These are phyloP conservation scores for Caenorhabditis sulstoni DNA, from an alignment of 2,888 invertebrate genomes.

Conservation along the genomic window DNA sequence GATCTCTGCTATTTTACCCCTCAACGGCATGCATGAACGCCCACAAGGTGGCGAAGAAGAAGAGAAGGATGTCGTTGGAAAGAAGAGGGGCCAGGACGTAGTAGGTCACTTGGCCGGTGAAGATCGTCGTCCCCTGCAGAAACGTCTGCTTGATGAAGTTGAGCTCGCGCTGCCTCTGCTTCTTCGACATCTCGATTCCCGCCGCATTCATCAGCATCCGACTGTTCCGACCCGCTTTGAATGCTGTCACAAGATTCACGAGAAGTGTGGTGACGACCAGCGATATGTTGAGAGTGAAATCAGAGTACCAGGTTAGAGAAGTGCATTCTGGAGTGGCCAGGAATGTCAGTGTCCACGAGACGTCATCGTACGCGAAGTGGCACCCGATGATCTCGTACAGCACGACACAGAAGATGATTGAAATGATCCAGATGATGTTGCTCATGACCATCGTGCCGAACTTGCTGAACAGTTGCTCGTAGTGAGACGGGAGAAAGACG, in stretches of 20 bases:
- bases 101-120: conserved; percentile 29
- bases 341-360: conserved; percentile 14
- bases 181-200: conserved; percentile 27
- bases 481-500: conserved; percentile 13
- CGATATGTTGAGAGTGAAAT: conserved; percentile 29
- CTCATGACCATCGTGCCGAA: conserved; percentile 3
- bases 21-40: conserved; percentile 43
- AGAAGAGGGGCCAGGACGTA: conserved; percentile 28
- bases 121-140: conserved; percentile 22
- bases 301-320: conserved; percentile 29
- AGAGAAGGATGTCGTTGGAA: conserved; percentile 7
- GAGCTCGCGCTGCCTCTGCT: conserved; percentile 17
- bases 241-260: conserved; percentile 30
- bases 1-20: conserved; percentile 19
- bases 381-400: conserved; percentile 20
- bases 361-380: conserved; percentile 13
- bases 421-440: not conserved
- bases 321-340: conserved; percentile 1
- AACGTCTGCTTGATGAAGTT: conserved; percentile 38
- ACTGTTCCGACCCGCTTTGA: conserved; percentile 8
- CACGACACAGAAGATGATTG: not conserved
- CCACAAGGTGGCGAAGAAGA: conserved; percentile 33
- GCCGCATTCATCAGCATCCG: conserved; percentile 12
- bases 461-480: conserved; percentile 19
- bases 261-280: conserved; percentile 17